phyloP scores from a whole-genome alignment of 2,888 invertebrate species.

The Phrixothrix hirtus region DNA sequence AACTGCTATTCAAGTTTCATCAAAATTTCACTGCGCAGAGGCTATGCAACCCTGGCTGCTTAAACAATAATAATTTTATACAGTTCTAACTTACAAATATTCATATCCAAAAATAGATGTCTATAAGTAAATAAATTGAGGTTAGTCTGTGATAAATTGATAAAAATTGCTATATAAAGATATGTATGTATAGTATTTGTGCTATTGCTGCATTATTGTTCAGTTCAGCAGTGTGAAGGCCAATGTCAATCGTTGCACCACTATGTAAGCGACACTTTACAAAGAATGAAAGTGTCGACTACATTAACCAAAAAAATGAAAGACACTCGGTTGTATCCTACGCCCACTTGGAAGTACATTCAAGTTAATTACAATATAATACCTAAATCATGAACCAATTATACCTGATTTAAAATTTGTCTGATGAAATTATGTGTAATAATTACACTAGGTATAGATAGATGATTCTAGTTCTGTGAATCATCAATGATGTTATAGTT shows the following conservation, averaged over 20 bases:
- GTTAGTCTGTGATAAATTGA: not conserved
- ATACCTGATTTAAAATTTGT: no score
- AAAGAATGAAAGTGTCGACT: conserved; percentile 3
- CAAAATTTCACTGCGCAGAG: no score
- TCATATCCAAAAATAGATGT: not conserved
- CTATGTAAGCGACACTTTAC: conserved; percentile 9
- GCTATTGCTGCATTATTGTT: conserved; percentile 18
- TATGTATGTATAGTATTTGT: conserved; percentile 19
- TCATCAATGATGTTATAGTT: no score
- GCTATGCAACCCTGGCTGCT: no score
- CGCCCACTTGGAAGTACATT: conserved; percentile 13
- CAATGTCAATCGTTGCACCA: conserved; percentile 23
- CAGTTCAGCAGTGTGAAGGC: conserved; percentile 5
- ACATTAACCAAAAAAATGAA: conserved; percentile 15
- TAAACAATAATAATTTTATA: no score
- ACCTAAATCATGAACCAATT: no score
- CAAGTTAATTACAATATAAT: not conserved
- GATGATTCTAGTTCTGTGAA: no score
- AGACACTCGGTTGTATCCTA: conserved; percentile 20
- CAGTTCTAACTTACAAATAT: no score
- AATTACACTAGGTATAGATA: no score
- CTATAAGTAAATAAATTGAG: no score
- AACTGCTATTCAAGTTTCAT: no score
- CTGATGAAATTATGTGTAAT: no score
- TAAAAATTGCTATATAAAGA: conserved; percentile 22